Conservation (phyloP, 2,888 invertebrate species). For the Suillia variegata region DNA sequence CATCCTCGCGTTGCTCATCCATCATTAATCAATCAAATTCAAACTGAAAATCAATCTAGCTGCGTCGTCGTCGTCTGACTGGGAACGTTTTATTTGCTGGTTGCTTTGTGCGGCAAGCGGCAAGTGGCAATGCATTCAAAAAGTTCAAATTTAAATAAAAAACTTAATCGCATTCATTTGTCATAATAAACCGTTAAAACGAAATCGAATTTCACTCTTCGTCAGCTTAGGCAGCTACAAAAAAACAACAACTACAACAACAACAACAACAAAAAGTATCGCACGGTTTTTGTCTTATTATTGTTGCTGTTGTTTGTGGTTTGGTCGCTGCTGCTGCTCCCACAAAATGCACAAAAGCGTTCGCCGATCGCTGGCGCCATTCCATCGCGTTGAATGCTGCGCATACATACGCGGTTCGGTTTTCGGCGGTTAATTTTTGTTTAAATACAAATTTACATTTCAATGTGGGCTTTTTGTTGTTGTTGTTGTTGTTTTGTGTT, state of each 20-base stretch:
- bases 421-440: too few species aligned
- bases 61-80: background rate
- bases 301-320: too few species aligned
- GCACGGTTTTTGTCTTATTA: too few species aligned
- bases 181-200: conserved; percentile 34
- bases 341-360: conserved; percentile 7
- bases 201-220: conserved; percentile 29
- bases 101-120: background rate
- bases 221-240: too few species aligned
- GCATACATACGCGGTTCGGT: too few species aligned
- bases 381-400: too few species aligned
- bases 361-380: conserved; percentile 17
- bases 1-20: too few species aligned
- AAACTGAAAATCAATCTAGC: background rate
- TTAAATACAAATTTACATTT: too few species aligned
- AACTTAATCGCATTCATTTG: conserved; percentile 31
- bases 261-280: too few species aligned
- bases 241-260: too few species aligned
- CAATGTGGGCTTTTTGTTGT: too few species aligned
- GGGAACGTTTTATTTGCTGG: background rate
- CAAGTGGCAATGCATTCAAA: background rate
- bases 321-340: conserved; percentile 5
- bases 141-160: conserved; percentile 21
- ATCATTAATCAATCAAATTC: background rate
- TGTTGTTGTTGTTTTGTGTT: too few species aligned